Evolutionary conservation across 2,113 vertebrate genomes (phyloP).

Genomic region (Rhabdornis inornatus): DNA sequence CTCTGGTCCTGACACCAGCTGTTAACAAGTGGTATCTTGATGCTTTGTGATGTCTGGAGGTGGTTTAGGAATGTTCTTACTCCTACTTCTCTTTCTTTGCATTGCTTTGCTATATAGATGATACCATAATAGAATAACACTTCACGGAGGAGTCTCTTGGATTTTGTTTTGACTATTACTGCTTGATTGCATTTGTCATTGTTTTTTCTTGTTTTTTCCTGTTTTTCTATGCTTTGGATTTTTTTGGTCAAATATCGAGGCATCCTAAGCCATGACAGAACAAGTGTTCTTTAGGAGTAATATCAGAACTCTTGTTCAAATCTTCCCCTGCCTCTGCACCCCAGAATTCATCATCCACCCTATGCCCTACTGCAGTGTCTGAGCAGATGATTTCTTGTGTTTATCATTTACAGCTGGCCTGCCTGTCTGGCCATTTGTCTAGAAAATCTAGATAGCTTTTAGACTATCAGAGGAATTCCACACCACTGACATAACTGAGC

Average conservation of each 20-base stretch:
- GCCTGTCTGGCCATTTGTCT: neutral
- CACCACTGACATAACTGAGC: neutral
- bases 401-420: neutral
- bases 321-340: neutral
- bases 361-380: neutral
- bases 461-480: neutral
- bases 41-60: slow-evolving; percentile 3
- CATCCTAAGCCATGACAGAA: neutral
- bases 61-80: neutral
- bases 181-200: neutral
- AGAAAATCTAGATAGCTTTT: neutral
- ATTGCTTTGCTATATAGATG: neutral
- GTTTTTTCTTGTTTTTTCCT: neutral
- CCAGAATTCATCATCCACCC: neutral
- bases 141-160: neutral
- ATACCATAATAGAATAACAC: neutral
- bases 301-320: neutral
- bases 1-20: neutral
- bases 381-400: neutral
- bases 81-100: neutral
- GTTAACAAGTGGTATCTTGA: neutral
- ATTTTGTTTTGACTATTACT: neutral
- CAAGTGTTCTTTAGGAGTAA: neutral
- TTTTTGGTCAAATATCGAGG: neutral
- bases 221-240: neutral